Evolutionary conservation across 2,797 vertebrate species (phyloP).

Genomic region (Gymnodraco acuticeps): DNA sequence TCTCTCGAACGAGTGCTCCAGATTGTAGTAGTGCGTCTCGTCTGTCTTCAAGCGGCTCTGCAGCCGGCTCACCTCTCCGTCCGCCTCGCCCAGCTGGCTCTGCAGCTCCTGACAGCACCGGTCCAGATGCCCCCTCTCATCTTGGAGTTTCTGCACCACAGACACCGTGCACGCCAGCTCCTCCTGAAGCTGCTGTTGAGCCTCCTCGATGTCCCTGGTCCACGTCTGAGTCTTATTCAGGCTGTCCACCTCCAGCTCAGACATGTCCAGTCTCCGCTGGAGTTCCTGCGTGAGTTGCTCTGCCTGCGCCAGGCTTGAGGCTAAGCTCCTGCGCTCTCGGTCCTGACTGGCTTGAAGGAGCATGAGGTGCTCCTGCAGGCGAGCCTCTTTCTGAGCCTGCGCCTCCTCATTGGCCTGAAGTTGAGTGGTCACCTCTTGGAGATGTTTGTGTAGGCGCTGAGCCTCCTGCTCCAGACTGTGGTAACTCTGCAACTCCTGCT

Average conservation of each 20-base stretch:
- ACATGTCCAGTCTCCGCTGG: constrained; percentile 86
- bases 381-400: constrained; percentile 88
- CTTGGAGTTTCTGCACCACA: constrained; percentile 85
- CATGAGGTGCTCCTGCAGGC: constrained; percentile 89
- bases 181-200: constrained; percentile 89
- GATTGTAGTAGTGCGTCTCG: constrained; percentile 88
- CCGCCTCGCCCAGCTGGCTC: constrained; percentile 85
- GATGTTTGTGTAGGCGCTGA: constrained; percentile 82
- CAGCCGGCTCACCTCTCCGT: constrained; percentile 84
- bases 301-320: constrained; percentile 86
- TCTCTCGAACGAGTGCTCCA: constrained; percentile 87
- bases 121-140: constrained; percentile 85
- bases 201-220: constrained; percentile 82
- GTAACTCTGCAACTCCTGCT: constrained; percentile 68
- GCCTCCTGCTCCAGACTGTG: constrained; percentile 86
- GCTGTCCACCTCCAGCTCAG: constrained; percentile 84
- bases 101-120: constrained; percentile 89
- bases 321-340: constrained; percentile 88
- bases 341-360: constrained; percentile 92
- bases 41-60: constrained; percentile 86
- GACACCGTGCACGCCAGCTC: constrained; percentile 85
- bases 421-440: constrained; percentile 84
- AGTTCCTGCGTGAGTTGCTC: constrained; percentile 89
- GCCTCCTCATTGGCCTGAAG: constrained; percentile 87
- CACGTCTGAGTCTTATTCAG: constrained; percentile 80